These are phyloP conservation scores for Xestoiulus laeticollis DNA, from an alignment of 2,888 invertebrate species.

Conservation along the genomic window DNA sequence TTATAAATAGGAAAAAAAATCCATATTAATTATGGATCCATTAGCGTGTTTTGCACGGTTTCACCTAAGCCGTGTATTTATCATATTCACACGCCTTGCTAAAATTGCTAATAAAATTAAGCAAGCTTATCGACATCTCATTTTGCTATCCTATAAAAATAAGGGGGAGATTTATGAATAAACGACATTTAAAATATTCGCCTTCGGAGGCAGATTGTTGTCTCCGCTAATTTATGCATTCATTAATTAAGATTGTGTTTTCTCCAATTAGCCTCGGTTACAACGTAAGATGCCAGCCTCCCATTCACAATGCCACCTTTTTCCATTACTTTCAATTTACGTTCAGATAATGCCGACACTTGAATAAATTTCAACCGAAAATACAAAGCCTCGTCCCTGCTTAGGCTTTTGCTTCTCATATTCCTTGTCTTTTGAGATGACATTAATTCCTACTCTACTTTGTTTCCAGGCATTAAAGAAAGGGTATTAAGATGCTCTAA, in stretches of 20 bases:
- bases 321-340: constrained; percentile 43
- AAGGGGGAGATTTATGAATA: constrained; percentile 29
- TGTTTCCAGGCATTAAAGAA: not conserved
- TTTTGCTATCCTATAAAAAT: not conserved
- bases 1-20: not conserved
- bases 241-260: constrained; percentile 43
- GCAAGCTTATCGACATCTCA: constrained; percentile 27
- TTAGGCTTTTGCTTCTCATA: constrained; percentile 2
- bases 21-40: constrained; percentile 14
- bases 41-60: constrained; percentile 4
- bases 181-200: constrained; percentile 29
- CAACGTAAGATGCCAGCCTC: not conserved
- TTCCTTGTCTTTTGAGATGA: constrained; percentile 31
- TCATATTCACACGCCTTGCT: constrained; percentile 1
- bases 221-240: constrained; percentile 30
- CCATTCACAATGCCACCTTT: constrained; percentile 1
- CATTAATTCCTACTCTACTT: not conserved
- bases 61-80: not conserved
- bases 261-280: constrained; percentile 43
- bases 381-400: not conserved
- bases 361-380: constrained; percentile 27
- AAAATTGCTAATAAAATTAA: constrained; percentile 38
- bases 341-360: constrained; percentile 35
- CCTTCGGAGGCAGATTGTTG: constrained; percentile 40
- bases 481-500: not conserved